phyloP scores from a whole-genome alignment of 2,888 invertebrate species.

The Aleiodes alternator region DNA sequence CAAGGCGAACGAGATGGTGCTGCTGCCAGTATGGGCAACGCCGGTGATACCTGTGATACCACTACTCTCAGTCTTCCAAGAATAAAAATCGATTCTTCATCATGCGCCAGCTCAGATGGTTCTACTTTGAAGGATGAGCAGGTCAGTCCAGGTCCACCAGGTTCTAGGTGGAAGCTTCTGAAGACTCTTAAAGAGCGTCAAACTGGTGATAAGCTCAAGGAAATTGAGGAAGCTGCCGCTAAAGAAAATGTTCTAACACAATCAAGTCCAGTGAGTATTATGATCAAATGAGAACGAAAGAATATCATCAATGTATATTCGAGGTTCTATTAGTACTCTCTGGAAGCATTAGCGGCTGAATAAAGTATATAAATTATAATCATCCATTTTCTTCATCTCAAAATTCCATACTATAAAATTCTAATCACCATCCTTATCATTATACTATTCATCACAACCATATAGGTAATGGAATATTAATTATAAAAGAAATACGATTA shows the following conservation, averaged over 20 bases:
- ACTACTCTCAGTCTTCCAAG: conserved; percentile 75
- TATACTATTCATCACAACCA: no score
- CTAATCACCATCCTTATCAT: no score
- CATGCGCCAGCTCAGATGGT: conserved; percentile 69
- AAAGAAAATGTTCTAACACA: conserved; percentile 66
- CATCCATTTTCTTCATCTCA: background rate
- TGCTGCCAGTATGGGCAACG: no score
- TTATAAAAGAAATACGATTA: no score
- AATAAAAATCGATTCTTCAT: conserved; percentile 76
- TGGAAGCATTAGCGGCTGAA: background rate
- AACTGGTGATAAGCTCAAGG: conserved; percentile 88
- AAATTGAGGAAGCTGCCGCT: conserved; percentile 71
- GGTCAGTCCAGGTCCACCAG: conserved; percentile 77
- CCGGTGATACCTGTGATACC: conserved; percentile 64
- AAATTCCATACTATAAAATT: no score
- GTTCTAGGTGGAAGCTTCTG: conserved; percentile 93
- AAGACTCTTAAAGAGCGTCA: conserved; percentile 93
- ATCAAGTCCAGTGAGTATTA: conserved; percentile 73
- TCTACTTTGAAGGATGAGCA: conserved; percentile 73
- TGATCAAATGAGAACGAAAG: conserved; percentile 73
- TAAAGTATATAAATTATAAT: background rate
- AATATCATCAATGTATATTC: conserved; percentile 71
- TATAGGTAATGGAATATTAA: no score
- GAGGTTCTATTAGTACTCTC: conserved; percentile 67
- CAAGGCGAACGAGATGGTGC: conserved; percentile 71